Evolutionary conservation across 2,888 invertebrate genomes (phyloP), one percentile per base, ranked within the genome.

Genomic region (Lepidocyrtoides sp.): DNA sequence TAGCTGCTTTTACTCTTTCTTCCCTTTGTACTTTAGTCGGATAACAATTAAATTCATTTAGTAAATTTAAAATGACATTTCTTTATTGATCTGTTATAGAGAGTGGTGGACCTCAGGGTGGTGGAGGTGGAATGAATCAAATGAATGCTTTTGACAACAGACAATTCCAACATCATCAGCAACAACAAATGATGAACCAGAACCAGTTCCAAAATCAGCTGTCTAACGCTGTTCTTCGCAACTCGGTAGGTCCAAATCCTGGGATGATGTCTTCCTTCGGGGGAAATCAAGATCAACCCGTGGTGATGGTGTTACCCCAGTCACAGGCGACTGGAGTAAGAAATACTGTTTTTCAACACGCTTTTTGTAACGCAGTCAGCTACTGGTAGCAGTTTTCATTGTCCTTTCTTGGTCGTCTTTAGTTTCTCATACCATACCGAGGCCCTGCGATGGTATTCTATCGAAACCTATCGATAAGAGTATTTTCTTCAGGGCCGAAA

Each of bases 401-500:
- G 23, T 41, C 26, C 12, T 66, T 77, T 5, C 20, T 81, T 32
- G 17, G 57, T 26, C 29, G 23, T 23, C 26, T 48, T 48, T 26
- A 10, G 3, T 36, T 57, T 48, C 7, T n/a, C n/a, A n/a, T n/a
- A n/a, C n/a, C n/a, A n/a, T n/a, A 10, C 2, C 0, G 91, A 85
- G 91, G 92, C 92, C 89, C 90, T 92, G 89, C 66, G 92, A 91
- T 91, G 91, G 82, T 91, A 89, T 86, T 86, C 63, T 51, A 86
- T 72, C 60, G 57, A 17, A 2, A 23, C 29, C 8, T 44, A 86
- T 91, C 87, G 75, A 51, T 86, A 69, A 57, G 72, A 69, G 66
- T 92, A 92, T 89, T 92, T 92, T 92, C 92, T 92, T 91, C 91
- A 89, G 51, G 86, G 92, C 91, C 92, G 81, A 92, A 86, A 92